Evolutionary conservation across 2,888 invertebrate genomes (phyloP), one percentile per base, ranked within the genome.

Genomic region (Caenorhabditis afra): DNA sequence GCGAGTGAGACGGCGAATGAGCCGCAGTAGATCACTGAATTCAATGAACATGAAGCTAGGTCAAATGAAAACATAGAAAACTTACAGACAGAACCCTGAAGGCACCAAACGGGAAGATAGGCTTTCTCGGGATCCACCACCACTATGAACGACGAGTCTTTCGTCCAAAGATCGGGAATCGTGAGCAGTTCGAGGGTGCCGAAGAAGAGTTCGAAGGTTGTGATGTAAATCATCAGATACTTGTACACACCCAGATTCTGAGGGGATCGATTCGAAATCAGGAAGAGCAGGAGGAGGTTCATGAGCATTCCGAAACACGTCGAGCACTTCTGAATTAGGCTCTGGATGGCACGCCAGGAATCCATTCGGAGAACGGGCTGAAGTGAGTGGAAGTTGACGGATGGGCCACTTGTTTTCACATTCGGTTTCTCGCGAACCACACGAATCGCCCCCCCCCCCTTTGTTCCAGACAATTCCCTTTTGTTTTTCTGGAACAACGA

Each of bases 1-100:
- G 55, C 45, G n/a, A 67, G n/a, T 3, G 66, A 67, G 0, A 47
- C 20, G 1, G 18, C 66, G 20, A 67, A 67, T 8, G 66, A 53
- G 12, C 55, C 66, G 18, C 66, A 50, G 41, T 20, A 64, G 12
- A 45, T 22, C 14, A 45, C 58, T 58, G 14, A 58, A 58, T 5
- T 22, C 14, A 45, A 44, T 58, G 14, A 58, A 58, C 11, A 23
- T n/a, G 7, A 29, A 29, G 7, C 4, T 29, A 7, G 29, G 29
- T 29, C 29, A 29, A 29, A 29, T 7, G n/a, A n/a, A n/a, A 7
- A 39, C 39, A 44, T 14, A 11, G 44, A 44, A 44, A 12, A 44
- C 52, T 23, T 2, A 52, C 52, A 22, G 22, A 23, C 29, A 2
- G 29, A 22, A 11, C 20, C n/a, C 11, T 52, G 22, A 8, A 52